Evolutionary conservation across 2,888 invertebrate species (phyloP), one percentile per base, ranked within the genome.

Genomic region (Drosophila kuntzei): DNA sequence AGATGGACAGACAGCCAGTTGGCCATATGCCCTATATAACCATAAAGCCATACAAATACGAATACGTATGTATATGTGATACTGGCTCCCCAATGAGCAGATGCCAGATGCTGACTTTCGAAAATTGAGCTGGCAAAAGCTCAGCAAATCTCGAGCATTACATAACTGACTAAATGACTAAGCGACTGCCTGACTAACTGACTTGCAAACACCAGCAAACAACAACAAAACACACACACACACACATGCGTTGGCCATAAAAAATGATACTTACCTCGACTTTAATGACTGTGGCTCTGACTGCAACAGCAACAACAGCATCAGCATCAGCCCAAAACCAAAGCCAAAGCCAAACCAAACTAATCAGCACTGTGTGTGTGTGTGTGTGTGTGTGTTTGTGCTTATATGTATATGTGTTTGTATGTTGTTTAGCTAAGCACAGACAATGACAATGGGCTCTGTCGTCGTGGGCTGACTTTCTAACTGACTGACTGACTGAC

Each of bases 211-310:
- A 75, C 60, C 74, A 73, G 41, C 51, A 49, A 49, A 41, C 41
- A 41, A 39, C 18, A 18, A 12, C 39, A 39, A 18, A 64, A 16
- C 22, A 51, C 32, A 47, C 29, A 46, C 14, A 47, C 37, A 63
- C 34, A 55, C 60, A 47, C 57, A 43, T 67, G 74, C 46, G 64
- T 66, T 59, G 71, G 67, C 72, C 77, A 84, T 84, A 84, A 87
- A 84, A 84, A 84, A 79, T 84, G 77, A 84, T 84, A 71, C 83
- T 84, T 84, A 87, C 84, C 87, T 84, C 81, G 79, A 63, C 87
- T 84, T 84, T 84, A 84, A 84, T 84, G 83, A 80, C 81, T 84
- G 65, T 79, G 77, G 67, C 79, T 79, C 60, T 67, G 68, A 70
- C 81, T 83, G 87, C 73, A 73, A 27, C 71, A 64, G 60, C 49